Percentiles rank a stretch among this genome's conserved stretches.
Conservation (phyloP, 2,113 vertebrate genomes). For the Lophius piscatorius region DNA sequence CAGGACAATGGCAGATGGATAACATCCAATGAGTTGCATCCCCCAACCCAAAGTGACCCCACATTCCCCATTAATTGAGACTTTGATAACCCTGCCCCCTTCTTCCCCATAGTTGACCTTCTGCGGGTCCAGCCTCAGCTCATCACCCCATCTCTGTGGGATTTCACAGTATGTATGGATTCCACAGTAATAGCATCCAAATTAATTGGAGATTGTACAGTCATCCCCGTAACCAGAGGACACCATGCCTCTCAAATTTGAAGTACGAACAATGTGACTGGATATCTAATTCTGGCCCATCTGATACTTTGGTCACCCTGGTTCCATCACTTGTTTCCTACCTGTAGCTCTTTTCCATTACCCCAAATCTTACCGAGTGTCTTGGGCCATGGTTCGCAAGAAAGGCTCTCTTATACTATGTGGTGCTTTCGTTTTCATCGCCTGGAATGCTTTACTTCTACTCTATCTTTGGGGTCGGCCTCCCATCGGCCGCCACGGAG, state of each 20-base stretch:
- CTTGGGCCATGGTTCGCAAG: constrained; percentile 91
- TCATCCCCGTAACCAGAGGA: constrained; percentile 18
- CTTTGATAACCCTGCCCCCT: not conserved
- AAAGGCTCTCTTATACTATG: constrained; percentile 89
- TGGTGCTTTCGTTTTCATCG: constrained; percentile 89
- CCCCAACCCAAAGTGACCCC: constrained; percentile 43
- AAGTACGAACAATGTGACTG: constrained; percentile 27
- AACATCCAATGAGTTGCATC: constrained; percentile 34
- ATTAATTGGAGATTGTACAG: not conserved
- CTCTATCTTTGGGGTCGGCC: constrained; percentile 93
- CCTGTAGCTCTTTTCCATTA: constrained; percentile 53
- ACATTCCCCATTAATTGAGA: not conserved
- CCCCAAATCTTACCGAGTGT: constrained; percentile 48
- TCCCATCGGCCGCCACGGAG: constrained; percentile 69
- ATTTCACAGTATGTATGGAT: constrained; percentile 17
- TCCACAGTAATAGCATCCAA: constrained; percentile 10
- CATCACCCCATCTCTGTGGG: not conserved
- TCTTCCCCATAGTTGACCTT: not conserved
- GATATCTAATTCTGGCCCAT: constrained; percentile 9
- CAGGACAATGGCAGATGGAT: constrained; percentile 76
- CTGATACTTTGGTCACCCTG: constrained; percentile 26
- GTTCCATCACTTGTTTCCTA: constrained; percentile 15
- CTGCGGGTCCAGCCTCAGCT: not conserved
- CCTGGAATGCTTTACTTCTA: constrained; percentile 91
- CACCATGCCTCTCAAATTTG: constrained; percentile 12